phyloP scores from a whole-genome alignment of 2,797 vertebrate species.

The Chanos chanos region DNA sequence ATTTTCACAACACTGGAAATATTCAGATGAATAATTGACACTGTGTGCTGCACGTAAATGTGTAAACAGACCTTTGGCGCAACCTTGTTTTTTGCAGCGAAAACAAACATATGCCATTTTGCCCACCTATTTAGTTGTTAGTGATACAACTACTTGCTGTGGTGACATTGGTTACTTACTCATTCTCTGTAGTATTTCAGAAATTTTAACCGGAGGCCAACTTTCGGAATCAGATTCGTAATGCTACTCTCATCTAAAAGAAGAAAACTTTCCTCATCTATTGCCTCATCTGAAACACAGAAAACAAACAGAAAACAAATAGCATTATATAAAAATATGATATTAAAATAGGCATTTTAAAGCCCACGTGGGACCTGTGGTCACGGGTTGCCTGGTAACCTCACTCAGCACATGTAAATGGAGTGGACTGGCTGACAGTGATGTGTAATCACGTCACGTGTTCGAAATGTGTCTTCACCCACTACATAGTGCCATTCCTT shows the following conservation, averaged over 20 bases:
- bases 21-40: neutral
- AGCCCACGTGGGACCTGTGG: too few relatives aligned
- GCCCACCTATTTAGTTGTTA: neutral
- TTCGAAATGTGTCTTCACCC: too few relatives aligned
- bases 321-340: too few relatives aligned
- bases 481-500: too few relatives aligned
- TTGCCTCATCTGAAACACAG: slow-evolving; percentile 5
- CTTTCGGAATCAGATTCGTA: neutral
- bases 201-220: neutral
- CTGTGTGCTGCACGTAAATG: slow-evolving; percentile 6
- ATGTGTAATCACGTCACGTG: too few relatives aligned
- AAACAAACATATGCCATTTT: neutral
- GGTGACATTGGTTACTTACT: neutral
- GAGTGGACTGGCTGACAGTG: too few relatives aligned
- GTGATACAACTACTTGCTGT: neutral
- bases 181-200: neutral
- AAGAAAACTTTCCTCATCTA: slow-evolving; percentile 3
- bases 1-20: slow-evolving; percentile 15
- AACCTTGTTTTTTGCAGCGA: neutral
- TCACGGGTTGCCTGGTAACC: too few relatives aligned
- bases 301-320: neutral
- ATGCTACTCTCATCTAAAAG: neutral
- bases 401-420: too few relatives aligned
- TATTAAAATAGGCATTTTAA: too few relatives aligned
- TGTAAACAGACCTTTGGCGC: neutral